Base-by-base conservation (phyloP, 2,797 vertebrate species). In the Champsocephalus esox region DNA sequence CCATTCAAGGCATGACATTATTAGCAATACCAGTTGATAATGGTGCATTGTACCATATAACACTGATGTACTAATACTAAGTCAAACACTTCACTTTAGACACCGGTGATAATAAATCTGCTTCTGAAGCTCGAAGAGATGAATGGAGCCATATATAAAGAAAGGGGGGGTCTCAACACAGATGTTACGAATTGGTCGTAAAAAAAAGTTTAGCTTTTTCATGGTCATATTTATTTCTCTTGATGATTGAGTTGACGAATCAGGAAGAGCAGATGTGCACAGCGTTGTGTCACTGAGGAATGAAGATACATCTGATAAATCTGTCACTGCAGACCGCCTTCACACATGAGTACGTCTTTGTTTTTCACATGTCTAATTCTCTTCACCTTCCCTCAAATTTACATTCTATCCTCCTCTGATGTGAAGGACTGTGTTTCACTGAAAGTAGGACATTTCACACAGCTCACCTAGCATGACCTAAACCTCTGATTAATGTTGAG, bases 401-500 rank as follows among this genome's bases (percentile, higher is more conserved):
- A 51, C 73, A 80, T 73, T 61, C 71, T 72, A 78, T 28, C 54
- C 9, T 19, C 6, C 60, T 69, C 34, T 52, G 48, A 71, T 77
- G 63, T 70, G 49, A 74, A 55, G 52, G 54, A 51, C 41, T 71
- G 32, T 71, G 66, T 52, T 65, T 52, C 69, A 61, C 34, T 60
- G 38, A 46, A 28, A 70, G 21, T 67, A 73, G 71, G 24, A 62
- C 0, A 86, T 81, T 87, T 88, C 70, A 45, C 74, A 82, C 88
- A 83, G 38, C 66, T 86, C 80, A 84, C 67, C 77, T 82, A 79
- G 78, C 88, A 60, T 88, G 85, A 87, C 73, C 73, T 76, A 75
- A 89, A 81, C 70, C 73, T 75, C 66, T 75, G 50, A 73, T 75
- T 79, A 82, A 63, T 1, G 0, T 13, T 28, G 56, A 77, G 62